Evolutionary conservation across 2,888 invertebrate species (phyloP).

Genomic region (Galeruca laticollis): DNA sequence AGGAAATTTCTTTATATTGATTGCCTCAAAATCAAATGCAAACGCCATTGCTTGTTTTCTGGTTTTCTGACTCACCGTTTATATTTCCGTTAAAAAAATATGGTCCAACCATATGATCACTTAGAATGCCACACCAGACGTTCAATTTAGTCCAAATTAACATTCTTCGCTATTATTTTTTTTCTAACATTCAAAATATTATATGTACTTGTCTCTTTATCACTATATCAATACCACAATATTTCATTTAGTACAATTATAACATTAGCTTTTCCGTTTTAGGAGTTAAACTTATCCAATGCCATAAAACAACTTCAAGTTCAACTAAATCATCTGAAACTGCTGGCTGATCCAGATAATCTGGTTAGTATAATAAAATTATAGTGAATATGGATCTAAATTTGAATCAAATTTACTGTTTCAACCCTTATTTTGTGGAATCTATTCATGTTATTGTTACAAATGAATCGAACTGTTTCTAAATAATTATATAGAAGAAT

Average conservation of each 20-base stretch:
- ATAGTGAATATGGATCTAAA: background rate
- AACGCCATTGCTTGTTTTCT: too few relatives aligned
- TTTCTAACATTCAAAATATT: too few relatives aligned
- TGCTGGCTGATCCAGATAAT: slow-evolving; percentile 13
- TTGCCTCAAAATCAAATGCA: too few relatives aligned
- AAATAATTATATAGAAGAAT: too few relatives aligned
- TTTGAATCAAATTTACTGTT: background rate
- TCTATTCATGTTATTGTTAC: too few relatives aligned
- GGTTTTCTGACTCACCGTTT: too few relatives aligned
- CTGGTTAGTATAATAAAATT: slow-evolving; percentile 38
- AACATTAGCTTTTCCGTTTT: background rate
- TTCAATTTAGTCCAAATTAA: background rate
- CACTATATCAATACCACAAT: slow-evolving; percentile 10
- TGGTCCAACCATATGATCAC: too few relatives aligned
- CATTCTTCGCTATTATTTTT: background rate
- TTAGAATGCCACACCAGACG: too few relatives aligned
- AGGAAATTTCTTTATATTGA: too few relatives aligned
- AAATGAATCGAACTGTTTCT: too few relatives aligned
- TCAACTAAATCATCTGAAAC: background rate
- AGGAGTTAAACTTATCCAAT: background rate
- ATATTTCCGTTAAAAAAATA: too few relatives aligned
- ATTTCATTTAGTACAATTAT: slow-evolving; percentile 2
- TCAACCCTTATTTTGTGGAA: too few relatives aligned
- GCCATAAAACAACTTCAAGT: background rate
- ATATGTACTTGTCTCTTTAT: background rate